phyloP scores from a whole-genome alignment of 2,113 vertebrate genomes.

The Elanus axillaris region DNA sequence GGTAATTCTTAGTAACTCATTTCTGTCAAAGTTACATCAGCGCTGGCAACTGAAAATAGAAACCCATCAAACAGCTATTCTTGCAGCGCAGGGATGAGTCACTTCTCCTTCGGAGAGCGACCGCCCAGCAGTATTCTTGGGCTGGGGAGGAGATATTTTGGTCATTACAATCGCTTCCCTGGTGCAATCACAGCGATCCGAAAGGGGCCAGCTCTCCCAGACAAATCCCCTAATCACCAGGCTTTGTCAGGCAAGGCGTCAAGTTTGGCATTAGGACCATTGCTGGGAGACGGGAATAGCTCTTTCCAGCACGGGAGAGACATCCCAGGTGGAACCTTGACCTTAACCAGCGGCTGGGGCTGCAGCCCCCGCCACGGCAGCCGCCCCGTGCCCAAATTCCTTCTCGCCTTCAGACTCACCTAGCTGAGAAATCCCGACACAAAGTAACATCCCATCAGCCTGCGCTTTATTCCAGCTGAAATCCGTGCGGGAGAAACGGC shows the following conservation, averaged over 20 bases:
- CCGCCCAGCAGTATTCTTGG: fast-evolving
- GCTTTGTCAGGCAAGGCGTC: neutral
- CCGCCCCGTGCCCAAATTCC: fast-evolving
- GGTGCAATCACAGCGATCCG: neutral
- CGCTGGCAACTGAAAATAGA: neutral
- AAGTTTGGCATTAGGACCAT: neutral
- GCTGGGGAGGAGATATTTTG: neutral
- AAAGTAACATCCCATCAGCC: neutral
- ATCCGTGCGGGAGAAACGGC: neutral
- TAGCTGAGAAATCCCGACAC: neutral
- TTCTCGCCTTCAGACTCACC: neutral
- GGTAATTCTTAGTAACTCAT: neutral
- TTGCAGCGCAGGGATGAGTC: neutral
- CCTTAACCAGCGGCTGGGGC: fast-evolving
- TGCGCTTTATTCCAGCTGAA: neutral
- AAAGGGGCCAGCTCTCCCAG: neutral
- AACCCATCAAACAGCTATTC: neutral
- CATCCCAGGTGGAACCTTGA: fast-evolving
- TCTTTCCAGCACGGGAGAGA: neutral
- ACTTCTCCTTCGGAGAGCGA: neutral
- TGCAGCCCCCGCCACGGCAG: neutral
- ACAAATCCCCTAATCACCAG: neutral
- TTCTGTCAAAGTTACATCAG: neutral
- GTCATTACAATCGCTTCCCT: neutral
- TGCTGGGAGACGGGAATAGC: neutral